phyloP scores from a whole-genome alignment of 53 echinoderm and acorn worm species.

The Patiria pectinifera region DNA sequence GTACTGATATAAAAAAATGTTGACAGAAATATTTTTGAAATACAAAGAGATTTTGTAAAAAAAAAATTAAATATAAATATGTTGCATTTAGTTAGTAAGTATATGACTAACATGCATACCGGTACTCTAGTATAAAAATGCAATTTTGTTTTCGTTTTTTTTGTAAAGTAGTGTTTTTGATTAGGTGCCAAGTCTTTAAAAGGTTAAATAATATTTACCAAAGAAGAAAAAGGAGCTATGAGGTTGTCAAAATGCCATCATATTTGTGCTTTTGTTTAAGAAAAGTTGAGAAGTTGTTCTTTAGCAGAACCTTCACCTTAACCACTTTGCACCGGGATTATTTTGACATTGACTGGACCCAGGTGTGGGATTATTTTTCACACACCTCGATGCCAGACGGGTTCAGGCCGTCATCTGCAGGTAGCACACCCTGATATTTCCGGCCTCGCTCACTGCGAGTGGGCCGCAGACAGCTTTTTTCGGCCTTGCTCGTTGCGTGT shows the following conservation, averaged over 20 bases:
- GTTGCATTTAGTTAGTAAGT: conserved; percentile 40
- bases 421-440: no score
- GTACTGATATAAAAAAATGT: conserved; percentile 38
- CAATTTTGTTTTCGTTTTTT: conserved; percentile 17
- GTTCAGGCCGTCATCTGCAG: no score
- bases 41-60: conserved; percentile 30
- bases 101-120: conserved; percentile 30
- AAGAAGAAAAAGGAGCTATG: neutral
- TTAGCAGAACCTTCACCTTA: neutral
- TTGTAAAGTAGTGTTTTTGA: neutral
- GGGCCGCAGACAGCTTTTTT: no score
- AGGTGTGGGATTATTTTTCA: no score
- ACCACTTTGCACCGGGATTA: no score
- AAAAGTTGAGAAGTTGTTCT: neutral
- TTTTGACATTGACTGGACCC: no score
- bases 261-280: conserved; percentile 4
- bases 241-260: neutral
- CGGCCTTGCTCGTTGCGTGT: no score
- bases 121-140: conserved; percentile 23
- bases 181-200: conserved; percentile 27
- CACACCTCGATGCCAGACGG: no score
- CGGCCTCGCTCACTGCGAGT: no score
- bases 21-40: conserved; percentile 60
- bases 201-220: conserved; percentile 32
- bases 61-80: conserved; percentile 8